Conservation (phyloP, 2,797 vertebrate genomes). For the Silurus lanzhouensis region DNA sequence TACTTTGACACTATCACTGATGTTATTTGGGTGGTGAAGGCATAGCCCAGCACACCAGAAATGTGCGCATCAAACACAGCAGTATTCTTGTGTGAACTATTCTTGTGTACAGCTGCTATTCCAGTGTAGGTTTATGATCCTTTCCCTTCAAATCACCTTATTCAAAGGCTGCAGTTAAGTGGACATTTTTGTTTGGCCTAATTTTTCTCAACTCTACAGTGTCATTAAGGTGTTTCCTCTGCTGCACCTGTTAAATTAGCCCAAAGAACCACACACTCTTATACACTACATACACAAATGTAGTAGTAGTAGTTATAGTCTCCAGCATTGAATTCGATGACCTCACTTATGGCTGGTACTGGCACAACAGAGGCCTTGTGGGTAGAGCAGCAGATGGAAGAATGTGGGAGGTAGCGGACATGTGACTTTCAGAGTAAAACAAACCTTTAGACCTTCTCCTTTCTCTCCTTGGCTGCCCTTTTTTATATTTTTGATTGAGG, state of each 20-base stretch:
- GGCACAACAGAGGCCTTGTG: slow-evolving; percentile 57
- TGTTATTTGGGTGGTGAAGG: neutral
- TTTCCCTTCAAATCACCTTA: neutral
- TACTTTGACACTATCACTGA: neutral
- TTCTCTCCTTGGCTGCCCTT: slow-evolving; percentile 6
- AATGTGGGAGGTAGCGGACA: slow-evolving; percentile 52
- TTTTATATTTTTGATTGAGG: neutral
- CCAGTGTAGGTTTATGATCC: neutral
- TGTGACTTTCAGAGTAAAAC: slow-evolving; percentile 39
- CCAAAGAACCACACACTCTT: neutral
- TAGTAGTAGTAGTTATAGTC: slow-evolving; percentile 25
- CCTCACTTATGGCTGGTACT: slow-evolving; percentile 54
- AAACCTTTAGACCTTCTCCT: slow-evolving; percentile 17
- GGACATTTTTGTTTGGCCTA: neutral
- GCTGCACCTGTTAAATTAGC: neutral
- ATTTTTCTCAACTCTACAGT: neutral
- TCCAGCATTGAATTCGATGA: slow-evolving; percentile 54
- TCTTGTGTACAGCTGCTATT: neutral
- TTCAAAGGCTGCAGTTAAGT: neutral
- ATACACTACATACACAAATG: slow-evolving; percentile 3
- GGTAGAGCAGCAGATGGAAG: slow-evolving; percentile 58
- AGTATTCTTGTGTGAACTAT: neutral
- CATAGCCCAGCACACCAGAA: neutral
- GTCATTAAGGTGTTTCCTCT: neutral
- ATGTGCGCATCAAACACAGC: neutral